Evolutionary conservation across 2,797 vertebrate genomes (phyloP), one percentile per base, ranked within the genome.

Genomic region (Dendrocincla tyrannina): DNA sequence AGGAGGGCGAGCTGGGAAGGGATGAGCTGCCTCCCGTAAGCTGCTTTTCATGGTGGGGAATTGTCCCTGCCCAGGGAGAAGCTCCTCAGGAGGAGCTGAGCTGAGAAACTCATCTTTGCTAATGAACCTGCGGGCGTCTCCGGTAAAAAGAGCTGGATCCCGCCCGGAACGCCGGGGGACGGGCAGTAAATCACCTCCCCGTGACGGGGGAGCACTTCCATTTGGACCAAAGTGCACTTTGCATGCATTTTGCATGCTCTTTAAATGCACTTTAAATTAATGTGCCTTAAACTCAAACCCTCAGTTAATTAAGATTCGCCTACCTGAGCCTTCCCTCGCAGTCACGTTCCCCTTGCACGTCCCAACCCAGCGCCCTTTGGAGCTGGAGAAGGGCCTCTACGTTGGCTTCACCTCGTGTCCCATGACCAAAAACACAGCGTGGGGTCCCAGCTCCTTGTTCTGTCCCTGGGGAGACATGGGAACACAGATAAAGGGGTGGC

Each of bases 391-490:
- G 22, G 14, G 5, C 10, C 27, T 64, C 42, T 24, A 6, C 23
- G 27, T 30, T 25, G 75, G 16, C 7, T 73, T 53, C 27, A 4
- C 6, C 44, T 28, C 53, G 1, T 7, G 11, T 16, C 64, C 53
- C 42, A 7, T 0, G 1, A 10, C 37, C 10, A 2, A 52, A 67
- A 46, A 1, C 7, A 3, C 3, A 11, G 10, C 0, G 6, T 24
- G 0, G 12, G 47, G 27, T 52, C 22, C 2, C 1, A 32, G 27
- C 3, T 49, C 56, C 56, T 58, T 11, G 23, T 32, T 10, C 32
- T 33, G 1, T 5, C n/a, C 46, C 52, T 16, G 68, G 49, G 28
- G 32, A 63, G 39, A 58, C 13, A 3, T 5, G 28, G 23, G 25
- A 0, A 14, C 39, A 24, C 44, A 5, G 27, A 4, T 50, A 5